Evolutionary conservation across 1,140 invertebrate species (phyloP), one percentile per base, ranked within the genome.

Genomic region (Coenobita brevimanus): DNA sequence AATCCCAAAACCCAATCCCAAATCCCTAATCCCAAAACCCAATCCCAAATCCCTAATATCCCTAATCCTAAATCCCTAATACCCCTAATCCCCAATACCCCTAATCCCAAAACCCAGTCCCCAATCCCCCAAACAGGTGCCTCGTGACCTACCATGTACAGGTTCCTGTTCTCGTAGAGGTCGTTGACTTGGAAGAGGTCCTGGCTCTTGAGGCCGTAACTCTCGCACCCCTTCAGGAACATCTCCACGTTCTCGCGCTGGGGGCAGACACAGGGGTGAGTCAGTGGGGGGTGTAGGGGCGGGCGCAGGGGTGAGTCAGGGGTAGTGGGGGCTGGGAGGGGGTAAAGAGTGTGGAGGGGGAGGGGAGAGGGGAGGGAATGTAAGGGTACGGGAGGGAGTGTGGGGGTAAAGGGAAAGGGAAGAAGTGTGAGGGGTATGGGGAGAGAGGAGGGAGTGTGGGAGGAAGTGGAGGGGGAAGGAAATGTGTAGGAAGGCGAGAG

Each of bases 141-240:
- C n/a, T n/a, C n/a, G n/a, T n/a, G n/a, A 90, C 92, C 91, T 91
- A 93, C 93, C 92, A 93, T 94, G 91, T 94, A 94, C 90, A 95
- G 92, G 91, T 95, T 95, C 90, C 94, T 94, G 89, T 94, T 93
- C 92, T 95, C 95, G 91, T 94, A 95, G 41, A 95, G 92, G 91
- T 95, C 95, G 87, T 95, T 94, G 27, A 95, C 95, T 92, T 95
- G 95, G 91, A 95, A 95, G n/a, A 95, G 92, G 90, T 94, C 94
- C 88, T 92, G 92, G 67, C 94, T 93, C 87, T 94, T 93, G 2
- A 95, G 93, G 3, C 95, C 95, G 91, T 94, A 95, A 6, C 90
- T 91, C 90, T 94, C 93, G 83, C 93, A 94, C 10, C 93, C 94
- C 91, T 94, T 94, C 89, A 95, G 91, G 92, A 95, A 95, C 91